Conservation (phyloP, 2,797 vertebrate species). For the Thripadectes ignobilis region DNA sequence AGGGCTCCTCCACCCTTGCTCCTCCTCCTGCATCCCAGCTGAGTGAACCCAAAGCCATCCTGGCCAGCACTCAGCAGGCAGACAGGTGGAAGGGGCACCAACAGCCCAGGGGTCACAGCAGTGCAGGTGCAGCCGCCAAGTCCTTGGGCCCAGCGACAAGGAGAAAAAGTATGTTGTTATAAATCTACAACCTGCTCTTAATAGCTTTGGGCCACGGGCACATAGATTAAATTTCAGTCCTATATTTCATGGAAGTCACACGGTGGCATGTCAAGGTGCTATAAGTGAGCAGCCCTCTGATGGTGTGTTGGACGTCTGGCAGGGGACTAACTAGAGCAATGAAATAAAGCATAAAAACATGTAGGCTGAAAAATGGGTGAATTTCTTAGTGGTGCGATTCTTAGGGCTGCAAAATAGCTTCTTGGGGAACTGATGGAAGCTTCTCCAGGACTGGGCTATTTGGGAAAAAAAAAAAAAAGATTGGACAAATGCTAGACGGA, state of each 20-base stretch:
- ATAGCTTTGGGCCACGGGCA: conserved; percentile 15
- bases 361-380: not conserved
- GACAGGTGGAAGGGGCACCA: fast-evolving
- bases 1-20: not conserved
- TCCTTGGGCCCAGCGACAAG: conserved; percentile 33
- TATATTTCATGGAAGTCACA: conserved; percentile 9
- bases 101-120: not conserved
- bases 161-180: not conserved
- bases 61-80: not conserved
- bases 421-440: not conserved
- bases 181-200: conserved; percentile 23
- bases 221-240: conserved; percentile 36
- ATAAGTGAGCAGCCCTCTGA: not conserved
- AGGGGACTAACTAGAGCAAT: not conserved
- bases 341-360: not conserved
- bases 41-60: not conserved
- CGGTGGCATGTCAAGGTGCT: not conserved
- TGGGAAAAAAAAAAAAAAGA: not conserved
- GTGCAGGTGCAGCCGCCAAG: fast-evolving
- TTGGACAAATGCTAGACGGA: not conserved
- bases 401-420: not conserved
- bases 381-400: not conserved
- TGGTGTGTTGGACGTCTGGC: not conserved
- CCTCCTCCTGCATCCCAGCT: not conserved
- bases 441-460: not conserved